Evolutionary conservation across 2,113 vertebrate species (phyloP).

Genomic region (Anas platyrhynchos): DNA sequence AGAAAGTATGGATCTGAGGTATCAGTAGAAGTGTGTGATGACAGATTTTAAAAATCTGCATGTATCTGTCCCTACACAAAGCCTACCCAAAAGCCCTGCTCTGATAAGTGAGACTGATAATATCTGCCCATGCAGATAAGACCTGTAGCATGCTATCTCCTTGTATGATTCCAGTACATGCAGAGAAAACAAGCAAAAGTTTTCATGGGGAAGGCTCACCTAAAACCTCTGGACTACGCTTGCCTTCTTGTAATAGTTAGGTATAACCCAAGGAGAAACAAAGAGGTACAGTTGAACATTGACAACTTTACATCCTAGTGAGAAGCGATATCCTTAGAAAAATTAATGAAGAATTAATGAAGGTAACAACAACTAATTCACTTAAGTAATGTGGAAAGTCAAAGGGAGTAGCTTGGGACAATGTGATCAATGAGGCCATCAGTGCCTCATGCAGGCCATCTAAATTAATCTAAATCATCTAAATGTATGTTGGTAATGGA

Average conservation of each 20-base stretch:
- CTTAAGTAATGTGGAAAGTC: background rate
- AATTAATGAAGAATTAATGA: background rate
- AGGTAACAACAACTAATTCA: background rate
- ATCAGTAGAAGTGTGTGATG: background rate
- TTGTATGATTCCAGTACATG: background rate
- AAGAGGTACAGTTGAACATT: background rate
- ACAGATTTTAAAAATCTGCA: background rate
- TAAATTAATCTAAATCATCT: background rate
- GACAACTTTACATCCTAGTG: background rate
- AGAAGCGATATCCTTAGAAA: background rate
- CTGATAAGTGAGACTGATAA: background rate
- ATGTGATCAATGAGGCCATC: background rate
- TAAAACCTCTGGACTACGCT: background rate
- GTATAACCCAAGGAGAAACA: background rate
- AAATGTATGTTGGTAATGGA: background rate
- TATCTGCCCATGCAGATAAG: background rate
- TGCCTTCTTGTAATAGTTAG: background rate
- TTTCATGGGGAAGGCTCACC: background rate
- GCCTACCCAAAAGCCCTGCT: background rate
- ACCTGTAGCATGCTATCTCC: background rate
- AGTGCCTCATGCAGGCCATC: fast-evolving
- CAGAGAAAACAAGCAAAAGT: background rate
- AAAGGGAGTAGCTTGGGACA: background rate
- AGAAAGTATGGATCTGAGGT: background rate
- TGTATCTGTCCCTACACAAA: background rate